These are phyloP conservation scores for Porites cylindrica DNA, from an alignment of 92 coral and sea anemone genomes.

Conservation along the genomic window DNA sequence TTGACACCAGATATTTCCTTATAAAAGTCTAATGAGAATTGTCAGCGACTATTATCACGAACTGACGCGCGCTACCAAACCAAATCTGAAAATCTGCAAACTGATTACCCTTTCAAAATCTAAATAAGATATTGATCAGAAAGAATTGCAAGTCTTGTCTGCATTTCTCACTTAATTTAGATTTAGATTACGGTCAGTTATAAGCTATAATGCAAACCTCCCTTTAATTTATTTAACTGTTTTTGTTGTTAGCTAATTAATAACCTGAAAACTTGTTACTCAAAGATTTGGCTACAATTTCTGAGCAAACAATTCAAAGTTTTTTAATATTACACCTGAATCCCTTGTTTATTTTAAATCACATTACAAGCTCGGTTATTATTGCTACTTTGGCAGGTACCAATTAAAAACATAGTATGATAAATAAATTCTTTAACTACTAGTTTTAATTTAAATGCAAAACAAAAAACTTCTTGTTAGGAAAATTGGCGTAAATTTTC, in stretches of 20 bases:
- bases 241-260: background rate
- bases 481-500: too few species aligned
- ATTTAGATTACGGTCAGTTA: background rate
- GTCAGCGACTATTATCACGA: background rate
- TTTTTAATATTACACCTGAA: background rate
- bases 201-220: background rate
- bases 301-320: conserved; percentile 6
- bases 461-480: too few species aligned
- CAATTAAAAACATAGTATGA: background rate
- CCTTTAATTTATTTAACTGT: background rate
- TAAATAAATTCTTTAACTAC: background rate
- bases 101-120: background rate
- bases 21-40: background rate
- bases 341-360: background rate
- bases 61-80: background rate
- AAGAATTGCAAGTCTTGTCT: too few species aligned
- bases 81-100: background rate
- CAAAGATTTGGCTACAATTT: background rate
- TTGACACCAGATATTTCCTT: background rate
- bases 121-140: background rate
- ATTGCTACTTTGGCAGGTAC: background rate
- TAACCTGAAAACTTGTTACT: background rate
- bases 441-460: background rate
- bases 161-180: too few species aligned
- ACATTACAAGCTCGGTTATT: background rate